Percentiles rank a stretch among this genome's conserved stretches.
Evolutionary conservation across 2,797 vertebrate genomes (phyloP).

Genomic region (Nyctibius grandis): DNA sequence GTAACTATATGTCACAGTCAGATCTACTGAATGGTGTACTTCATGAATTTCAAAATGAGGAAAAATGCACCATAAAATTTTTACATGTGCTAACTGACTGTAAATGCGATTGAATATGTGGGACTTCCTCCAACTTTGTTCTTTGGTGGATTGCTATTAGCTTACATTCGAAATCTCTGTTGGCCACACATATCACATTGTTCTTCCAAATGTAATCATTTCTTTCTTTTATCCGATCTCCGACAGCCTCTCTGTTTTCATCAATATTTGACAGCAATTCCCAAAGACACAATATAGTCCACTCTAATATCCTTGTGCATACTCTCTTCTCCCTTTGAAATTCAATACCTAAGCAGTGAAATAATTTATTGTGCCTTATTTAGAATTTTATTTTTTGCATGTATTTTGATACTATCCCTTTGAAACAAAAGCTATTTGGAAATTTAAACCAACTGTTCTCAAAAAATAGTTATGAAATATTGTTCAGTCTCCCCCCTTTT

Average conservation of each 20-base stretch:
- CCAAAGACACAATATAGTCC: slow-evolving; percentile 78
- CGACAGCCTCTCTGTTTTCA: slow-evolving; percentile 77
- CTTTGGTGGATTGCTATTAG: slow-evolving; percentile 73
- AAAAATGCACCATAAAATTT: slow-evolving; percentile 63
- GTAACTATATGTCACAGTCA: slow-evolving; percentile 33
- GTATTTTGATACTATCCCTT: slow-evolving; percentile 75
- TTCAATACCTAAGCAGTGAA: slow-evolving; percentile 78
- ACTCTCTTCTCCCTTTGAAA: slow-evolving; percentile 78
- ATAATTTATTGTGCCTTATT: slow-evolving; percentile 81
- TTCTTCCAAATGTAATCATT: slow-evolving; percentile 80
- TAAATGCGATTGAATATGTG: slow-evolving; percentile 61
- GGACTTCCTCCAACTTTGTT: slow-evolving; percentile 72
- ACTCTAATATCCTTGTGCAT: slow-evolving; percentile 75
- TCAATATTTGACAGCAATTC: slow-evolving; percentile 84
- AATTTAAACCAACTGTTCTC: slow-evolving; percentile 79
- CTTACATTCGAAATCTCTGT: slow-evolving; percentile 74
- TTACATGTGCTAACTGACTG: slow-evolving; percentile 68
- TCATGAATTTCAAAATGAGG: slow-evolving; percentile 56
- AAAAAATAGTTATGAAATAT: slow-evolving; percentile 64
- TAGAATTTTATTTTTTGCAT: slow-evolving; percentile 79
- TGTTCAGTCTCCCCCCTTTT: slow-evolving; percentile 36
- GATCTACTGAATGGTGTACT: slow-evolving; percentile 48
- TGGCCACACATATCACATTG: slow-evolving; percentile 73
- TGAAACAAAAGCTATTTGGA: slow-evolving; percentile 72
- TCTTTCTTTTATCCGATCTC: slow-evolving; percentile 82